Evolutionary conservation across 37 sponge, comb jelly and placozoan species (phyloP), one percentile per base, ranked within the genome.

Genomic region (Spongilla lacustris): DNA sequence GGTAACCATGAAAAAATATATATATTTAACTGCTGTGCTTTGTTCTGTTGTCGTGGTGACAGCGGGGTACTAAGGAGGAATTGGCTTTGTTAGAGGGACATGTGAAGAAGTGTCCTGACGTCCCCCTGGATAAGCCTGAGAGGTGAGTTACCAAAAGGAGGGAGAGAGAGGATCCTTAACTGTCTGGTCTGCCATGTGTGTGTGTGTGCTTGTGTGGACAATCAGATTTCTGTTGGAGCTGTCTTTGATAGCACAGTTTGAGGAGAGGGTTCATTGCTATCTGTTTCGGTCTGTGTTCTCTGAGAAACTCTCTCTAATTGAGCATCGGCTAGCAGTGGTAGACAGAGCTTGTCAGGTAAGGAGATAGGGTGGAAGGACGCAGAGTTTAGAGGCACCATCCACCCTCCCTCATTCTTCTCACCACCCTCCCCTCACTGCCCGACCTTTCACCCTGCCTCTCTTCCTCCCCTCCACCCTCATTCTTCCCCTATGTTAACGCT

Each of bases 61-160:
- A 83, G 83, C 49, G 30, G 66, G 58, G 74, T 27, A 87, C 87
- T 25, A n/a, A 5, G 8, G 87, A 87, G 28, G 87, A 87, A 31
- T 66, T 87, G 50, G 73, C 5, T 10, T 8, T 23, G 21, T 80
- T 87, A 70, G 23, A 37, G 17, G 31, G 5, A 14, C 81, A 87
- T 30, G 46, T 78, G 21, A 26, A 83, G 12, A 30, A 24, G 19
- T 2, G 11, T 22, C 73, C 50, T 27, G 33, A 72, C 12, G 21
- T 22, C 0, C 25, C 32, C 19, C 83, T 83, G 28, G 83, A 83
- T 37, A 38, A 41, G 35, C 75, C 79, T 27, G 87, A 74, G 66
- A 87, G 36, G 75, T 78, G n/a, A n/a, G n/a, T n/a, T n/a, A n/a
- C n/a, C n/a, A n/a, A n/a, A n/a, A n/a, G n/a, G n/a, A n/a, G n/a